Base-by-base conservation (phyloP, 2,888 invertebrate species). In the Cataglyphis cursor region DNA sequence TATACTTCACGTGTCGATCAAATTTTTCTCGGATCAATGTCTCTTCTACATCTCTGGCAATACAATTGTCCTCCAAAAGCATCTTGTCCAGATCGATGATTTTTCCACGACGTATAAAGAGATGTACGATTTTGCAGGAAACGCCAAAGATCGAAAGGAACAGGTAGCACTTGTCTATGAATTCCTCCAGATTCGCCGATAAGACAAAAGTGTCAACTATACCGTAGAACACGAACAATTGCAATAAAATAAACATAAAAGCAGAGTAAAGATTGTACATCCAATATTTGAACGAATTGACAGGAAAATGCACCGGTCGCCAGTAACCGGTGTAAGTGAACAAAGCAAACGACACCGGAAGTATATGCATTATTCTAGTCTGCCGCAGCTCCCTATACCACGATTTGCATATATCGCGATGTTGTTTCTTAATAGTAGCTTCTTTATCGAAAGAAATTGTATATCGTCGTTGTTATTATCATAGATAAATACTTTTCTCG, bases 141-240 rank as follows among this genome's bases (percentile, higher is more conserved):
- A 86, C 83, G 10, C 83, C 81, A 4, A 82, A 31, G 24, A 83
- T 74, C 31, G 87, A 81, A 3, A 86, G 59, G 1, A 83, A 74
- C n/a, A 88, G 57, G 8, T 75, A 88, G 0, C 81, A 80, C 18
- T 83, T 87, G 35, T 86, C 76, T 6, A 83, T 64, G 28, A 86
- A 84, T 35, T 76, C 75, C 5, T 82, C 82, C 10, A 85, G 18
- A 38, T 54, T 57, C 2, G 75, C 41, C n/a, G 66, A 66, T 4
- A 48, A 44, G 1, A 82, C 8, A 2, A 84, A 21, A 1, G 78
- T 84, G 0, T 78, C 78, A 28, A 68, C 18, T 0, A 82, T 12
- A 12, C 80, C 82, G 21, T 57, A 82, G 3, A 74, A 12, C 64
- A 54, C 48, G 24, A 54, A 75, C 5, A 66, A 41, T 24, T 59